A percentile compares a stretch with the other conserved stretches of the same genome.
Evolutionary conservation across 1,140 invertebrate species (phyloP).

Genomic region (Scaptomyza graminum): DNA sequence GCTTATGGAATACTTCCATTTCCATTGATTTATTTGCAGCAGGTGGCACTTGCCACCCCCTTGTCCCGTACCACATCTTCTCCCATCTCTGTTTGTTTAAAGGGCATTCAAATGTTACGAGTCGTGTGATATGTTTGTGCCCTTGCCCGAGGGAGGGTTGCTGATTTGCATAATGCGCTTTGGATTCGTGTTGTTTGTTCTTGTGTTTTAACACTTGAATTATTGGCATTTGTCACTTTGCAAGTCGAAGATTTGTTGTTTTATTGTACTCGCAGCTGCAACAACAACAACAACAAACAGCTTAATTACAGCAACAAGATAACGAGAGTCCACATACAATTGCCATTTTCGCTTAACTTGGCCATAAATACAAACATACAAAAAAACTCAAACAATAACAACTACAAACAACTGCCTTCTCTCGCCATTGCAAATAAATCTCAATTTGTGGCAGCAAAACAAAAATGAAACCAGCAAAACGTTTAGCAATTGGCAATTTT

Average conservation of each 20-base stretch:
- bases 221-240: constrained; percentile 54
- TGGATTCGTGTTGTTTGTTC: constrained; percentile 31
- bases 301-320: constrained; percentile 74
- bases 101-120: constrained; percentile 30
- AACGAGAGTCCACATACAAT: constrained; percentile 70
- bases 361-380: constrained; percentile 58
- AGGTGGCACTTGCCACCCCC: constrained; percentile 57
- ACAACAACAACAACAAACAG: constrained; percentile 68
- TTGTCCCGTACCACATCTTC: neutral
- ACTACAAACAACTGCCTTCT: constrained; percentile 50
- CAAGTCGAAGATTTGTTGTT: constrained; percentile 24
- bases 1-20: constrained; percentile 26
- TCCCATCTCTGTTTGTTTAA: constrained; percentile 53
- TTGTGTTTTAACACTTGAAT: constrained; percentile 76
- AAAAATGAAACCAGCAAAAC: constrained; percentile 49
- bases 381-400: constrained; percentile 19
- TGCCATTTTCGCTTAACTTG: constrained; percentile 73
- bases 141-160: constrained; percentile 43
- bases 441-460: constrained; percentile 64
- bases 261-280: constrained; percentile 48
- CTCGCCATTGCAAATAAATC: constrained; percentile 65
- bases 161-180: constrained; percentile 72
- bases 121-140: constrained; percentile 56
- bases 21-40: constrained; percentile 61
- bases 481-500: constrained; percentile 71